Base-by-base conservation (phyloP, 2,888 invertebrate species). In the Eupithecia tripunctaria region DNA sequence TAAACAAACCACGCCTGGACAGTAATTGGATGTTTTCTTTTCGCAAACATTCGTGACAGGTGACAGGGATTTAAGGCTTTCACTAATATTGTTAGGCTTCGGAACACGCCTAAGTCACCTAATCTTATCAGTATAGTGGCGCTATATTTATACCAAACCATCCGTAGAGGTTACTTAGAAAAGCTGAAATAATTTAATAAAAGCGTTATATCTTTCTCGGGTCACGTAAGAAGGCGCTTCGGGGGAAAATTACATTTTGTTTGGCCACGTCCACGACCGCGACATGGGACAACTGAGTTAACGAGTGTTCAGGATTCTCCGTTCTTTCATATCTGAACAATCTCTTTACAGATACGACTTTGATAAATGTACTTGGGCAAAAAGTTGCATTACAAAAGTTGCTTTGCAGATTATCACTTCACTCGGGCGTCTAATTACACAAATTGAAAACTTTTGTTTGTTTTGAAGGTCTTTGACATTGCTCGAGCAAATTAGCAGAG, bases 171-270 rank as follows among this genome's bases (percentile, higher is more conserved):
- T 89, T 89, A 89, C 87, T 91, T 91, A 88, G 88, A 89, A 91
- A 91, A 89, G 92, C 91, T 89, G 86, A 90, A 89, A 92, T 94
- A 92, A 93, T 93, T 92, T 91, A 90, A 93, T 93, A 93, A 92
- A 91, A 90, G 86, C 91, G 90, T 92, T 92, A 91, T 92, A 93
- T 93, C 91, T 92, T 91, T 86, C 88, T 87, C 87, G 91, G 92
- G 93, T 94, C 94, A 94, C 94, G 94, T 93, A 93, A 92, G 91
- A 89, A 91, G 87, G 85, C 88, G 91, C 91, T 91, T 89, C 87
- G 90, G 91, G 79, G 85, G 89, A 90, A 93, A 93, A 93, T 94
- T 93, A 94, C 91, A 93, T 94, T 94, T 92, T 93, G 93, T 92
- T 93, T 91, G 89, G 90, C 91, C 91, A 91, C 92, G 92, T 91